Percentiles rank a stretch among this genome's conserved stretches.
These are phyloP conservation scores for Heterohyrax brucei DNA, from an alignment of 2,797 vertebrate species.

Conservation along the genomic window DNA sequence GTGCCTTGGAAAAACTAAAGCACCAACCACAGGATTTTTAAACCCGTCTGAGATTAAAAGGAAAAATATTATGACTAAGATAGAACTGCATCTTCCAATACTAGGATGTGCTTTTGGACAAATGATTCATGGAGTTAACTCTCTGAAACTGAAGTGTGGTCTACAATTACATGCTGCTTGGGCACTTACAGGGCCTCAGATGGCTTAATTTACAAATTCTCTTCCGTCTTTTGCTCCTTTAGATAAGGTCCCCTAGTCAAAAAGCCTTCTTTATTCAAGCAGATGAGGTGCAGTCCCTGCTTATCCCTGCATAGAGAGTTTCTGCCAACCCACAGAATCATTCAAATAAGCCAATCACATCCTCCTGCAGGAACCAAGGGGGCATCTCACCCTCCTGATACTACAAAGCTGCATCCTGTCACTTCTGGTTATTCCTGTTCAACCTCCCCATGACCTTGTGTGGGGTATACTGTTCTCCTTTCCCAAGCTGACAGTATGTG, in stretches of 20 bases:
- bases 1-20: not conserved
- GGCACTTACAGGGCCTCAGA: not conserved
- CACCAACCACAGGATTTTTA: slow-evolving; percentile 22
- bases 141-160: not conserved
- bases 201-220: not conserved
- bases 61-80: not conserved
- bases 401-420: not conserved
- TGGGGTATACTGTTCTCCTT: too few species aligned
- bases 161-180: not conserved
- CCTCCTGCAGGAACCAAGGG: not conserved
- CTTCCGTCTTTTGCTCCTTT: not conserved
- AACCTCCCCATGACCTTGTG: too few species aligned
- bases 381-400: not conserved
- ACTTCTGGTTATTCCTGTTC: too few species aligned
- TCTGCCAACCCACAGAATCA: not conserved
- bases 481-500: too few species aligned
- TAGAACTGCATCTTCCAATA: not conserved
- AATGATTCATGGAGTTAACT: not conserved
- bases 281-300: not conserved
- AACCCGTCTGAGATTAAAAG: not conserved
- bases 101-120: not conserved
- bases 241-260: not conserved
- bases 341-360: not conserved
- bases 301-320: not conserved
- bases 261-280: not conserved